These are phyloP conservation scores for Upupa epops DNA, from an alignment of 2,113 vertebrate genomes.

Conservation along the genomic window DNA sequence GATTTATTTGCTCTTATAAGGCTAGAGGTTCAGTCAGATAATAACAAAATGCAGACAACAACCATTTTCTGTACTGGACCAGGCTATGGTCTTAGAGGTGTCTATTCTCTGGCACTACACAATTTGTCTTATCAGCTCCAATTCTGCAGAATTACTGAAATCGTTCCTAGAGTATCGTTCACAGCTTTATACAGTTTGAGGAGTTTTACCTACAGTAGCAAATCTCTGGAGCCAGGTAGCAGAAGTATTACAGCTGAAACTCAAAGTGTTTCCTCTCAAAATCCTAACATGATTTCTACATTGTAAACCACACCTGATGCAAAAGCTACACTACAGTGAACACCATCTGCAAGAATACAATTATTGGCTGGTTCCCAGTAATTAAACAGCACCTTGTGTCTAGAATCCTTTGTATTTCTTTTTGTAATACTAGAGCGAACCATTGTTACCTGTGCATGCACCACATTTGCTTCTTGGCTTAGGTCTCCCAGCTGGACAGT, in stretches of 20 bases:
- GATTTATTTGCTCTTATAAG: not conserved
- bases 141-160: not conserved
- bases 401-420: not conserved
- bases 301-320: not conserved
- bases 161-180: not conserved
- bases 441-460: constrained; percentile 72
- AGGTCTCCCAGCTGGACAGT: constrained; percentile 78
- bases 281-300: not conserved
- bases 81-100: not conserved
- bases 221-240: not conserved
- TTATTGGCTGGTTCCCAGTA: not conserved
- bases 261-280: not conserved
- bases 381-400: not conserved
- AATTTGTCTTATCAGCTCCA: not conserved
- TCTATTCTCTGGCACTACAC: not conserved
- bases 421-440: not conserved
- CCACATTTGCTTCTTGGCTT: constrained; percentile 65
- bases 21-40: not conserved
- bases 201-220: not conserved
- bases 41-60: not conserved
- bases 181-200: not conserved
- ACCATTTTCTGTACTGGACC: not conserved
- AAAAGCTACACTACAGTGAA: not conserved
- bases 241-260: not conserved
- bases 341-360: not conserved